Percentiles rank a stretch among this genome's conserved stretches.
These are phyloP conservation scores for Rutpela maculata DNA, from an alignment of 2,888 invertebrate genomes.

Conservation along the genomic window DNA sequence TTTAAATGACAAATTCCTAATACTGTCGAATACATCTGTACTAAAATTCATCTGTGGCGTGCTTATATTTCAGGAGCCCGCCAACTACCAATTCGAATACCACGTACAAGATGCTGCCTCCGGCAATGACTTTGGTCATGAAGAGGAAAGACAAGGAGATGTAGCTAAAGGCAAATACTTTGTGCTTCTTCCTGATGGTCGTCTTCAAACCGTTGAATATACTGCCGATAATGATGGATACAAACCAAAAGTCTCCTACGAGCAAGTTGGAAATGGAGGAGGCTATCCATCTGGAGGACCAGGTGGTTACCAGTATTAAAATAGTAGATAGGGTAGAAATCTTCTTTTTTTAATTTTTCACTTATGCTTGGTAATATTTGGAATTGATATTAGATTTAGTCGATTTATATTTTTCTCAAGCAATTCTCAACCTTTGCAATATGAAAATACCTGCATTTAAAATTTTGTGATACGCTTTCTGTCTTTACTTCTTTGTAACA, in stretches of 20 bases:
- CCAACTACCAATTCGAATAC: constrained; percentile 82
- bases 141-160: constrained; percentile 80
- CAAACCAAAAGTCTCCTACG: constrained; percentile 80
- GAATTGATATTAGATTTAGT: constrained; percentile 11
- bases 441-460: not conserved
- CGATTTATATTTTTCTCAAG: not conserved
- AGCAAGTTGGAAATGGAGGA: constrained; percentile 69
- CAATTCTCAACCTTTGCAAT: not conserved
- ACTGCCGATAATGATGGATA: constrained; percentile 81
- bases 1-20: no score
- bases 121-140: constrained; percentile 83
- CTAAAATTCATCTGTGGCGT: no score
- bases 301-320: constrained; percentile 67
- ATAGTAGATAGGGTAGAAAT: constrained; percentile 23
- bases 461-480: not conserved
- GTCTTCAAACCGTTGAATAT: constrained; percentile 81
- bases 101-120: constrained; percentile 79
- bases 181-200: constrained; percentile 82
- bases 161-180: constrained; percentile 82
- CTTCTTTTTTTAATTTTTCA: constrained; percentile 18
- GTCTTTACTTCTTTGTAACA: not conserved
- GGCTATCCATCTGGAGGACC: constrained; percentile 64
- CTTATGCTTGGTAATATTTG: constrained; percentile 34
- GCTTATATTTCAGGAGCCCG: constrained; percentile 67
- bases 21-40: no score